Base-by-base conservation (phyloP, 1,140 invertebrate genomes). In the Agraylea sexmaculata region DNA sequence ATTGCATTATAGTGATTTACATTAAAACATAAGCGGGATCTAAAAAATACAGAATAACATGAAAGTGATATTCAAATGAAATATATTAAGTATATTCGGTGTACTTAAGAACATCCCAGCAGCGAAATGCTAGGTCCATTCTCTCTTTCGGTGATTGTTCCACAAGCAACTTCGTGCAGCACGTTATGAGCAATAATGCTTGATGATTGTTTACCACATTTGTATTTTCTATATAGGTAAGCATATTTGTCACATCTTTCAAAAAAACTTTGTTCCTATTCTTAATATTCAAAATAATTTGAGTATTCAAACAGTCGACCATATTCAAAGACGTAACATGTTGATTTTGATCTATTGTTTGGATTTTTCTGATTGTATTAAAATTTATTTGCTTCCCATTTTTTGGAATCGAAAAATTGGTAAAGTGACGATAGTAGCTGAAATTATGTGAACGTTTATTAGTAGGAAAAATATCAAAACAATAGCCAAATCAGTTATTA, bases 1-100 rank as follows among this genome's bases (percentile, higher is more conserved):
- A 68, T 37, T 33, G 63, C 63, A 59, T 68, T 65, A 28, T 62
- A 66, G 47, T 68, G 60, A 16, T 60, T 58, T 1, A 64, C 48
- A 39, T 56, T 49, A 51, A 66, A 61, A 12, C 49, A 51, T 43
- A 59, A 57, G 43, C 59, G 56, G 1, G 51, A 43, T 32, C 64
- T 66, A 53, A 13, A 53, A 51, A 18, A 42, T 21, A 6, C 4
- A 17, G 34, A 11, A 45, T 20, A 32, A 15, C 30, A 4, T 31
- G 30, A 37, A 10, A 30, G 19, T 29, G 22, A 32, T 8, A 29
- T 15, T 40, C 2, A 5, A 3, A 7, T 12, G n/a, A 20, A 38
- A 17, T 22, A 32, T 8, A 18, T 19, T 34, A 13, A 13, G 10
- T 34, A 16, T 18, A 13, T 16, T 34, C 11, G 32, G 17, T 34